Conservation (phyloP, 2,113 vertebrate species). For the Shinisaurus crocodilurus region DNA sequence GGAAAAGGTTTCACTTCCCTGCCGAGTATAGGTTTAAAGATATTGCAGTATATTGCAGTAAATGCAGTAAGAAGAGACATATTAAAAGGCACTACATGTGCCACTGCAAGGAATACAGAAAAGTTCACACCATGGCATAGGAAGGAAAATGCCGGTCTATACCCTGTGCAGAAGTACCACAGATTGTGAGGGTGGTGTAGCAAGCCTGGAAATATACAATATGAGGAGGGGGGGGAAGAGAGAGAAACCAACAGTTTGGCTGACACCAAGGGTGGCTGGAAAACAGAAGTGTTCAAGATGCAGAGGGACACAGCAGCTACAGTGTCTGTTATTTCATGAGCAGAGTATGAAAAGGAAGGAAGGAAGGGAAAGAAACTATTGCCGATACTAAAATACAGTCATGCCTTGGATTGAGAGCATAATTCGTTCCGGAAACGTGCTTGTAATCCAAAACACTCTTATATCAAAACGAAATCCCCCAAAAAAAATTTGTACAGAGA, state of each 20-base stretch:
- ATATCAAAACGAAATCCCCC: too few species aligned
- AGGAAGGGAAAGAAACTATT: neutral
- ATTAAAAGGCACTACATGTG: neutral
- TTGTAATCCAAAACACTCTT: too few species aligned
- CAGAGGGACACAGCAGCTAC: neutral
- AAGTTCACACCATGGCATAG: neutral
- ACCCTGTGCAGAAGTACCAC: neutral
- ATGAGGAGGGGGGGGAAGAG: neutral
- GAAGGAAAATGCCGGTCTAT: neutral
- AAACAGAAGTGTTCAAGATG: too few species aligned
- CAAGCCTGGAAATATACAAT: neutral
- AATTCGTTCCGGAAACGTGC: too few species aligned
- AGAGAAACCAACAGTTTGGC: neutral
- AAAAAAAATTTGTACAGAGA: too few species aligned
- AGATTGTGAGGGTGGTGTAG: neutral
- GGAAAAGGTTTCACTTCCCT: neutral
- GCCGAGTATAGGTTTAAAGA: neutral
- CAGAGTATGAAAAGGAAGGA: neutral
- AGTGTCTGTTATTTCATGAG: neutral
- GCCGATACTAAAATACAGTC: neutral
- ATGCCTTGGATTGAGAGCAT: too few species aligned
- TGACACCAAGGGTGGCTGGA: too few species aligned
- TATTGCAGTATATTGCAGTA: neutral
- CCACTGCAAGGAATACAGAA: neutral
- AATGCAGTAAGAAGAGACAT: neutral